Base-by-base conservation (phyloP, 2,888 invertebrate genomes). In the Harmothoe impar region DNA sequence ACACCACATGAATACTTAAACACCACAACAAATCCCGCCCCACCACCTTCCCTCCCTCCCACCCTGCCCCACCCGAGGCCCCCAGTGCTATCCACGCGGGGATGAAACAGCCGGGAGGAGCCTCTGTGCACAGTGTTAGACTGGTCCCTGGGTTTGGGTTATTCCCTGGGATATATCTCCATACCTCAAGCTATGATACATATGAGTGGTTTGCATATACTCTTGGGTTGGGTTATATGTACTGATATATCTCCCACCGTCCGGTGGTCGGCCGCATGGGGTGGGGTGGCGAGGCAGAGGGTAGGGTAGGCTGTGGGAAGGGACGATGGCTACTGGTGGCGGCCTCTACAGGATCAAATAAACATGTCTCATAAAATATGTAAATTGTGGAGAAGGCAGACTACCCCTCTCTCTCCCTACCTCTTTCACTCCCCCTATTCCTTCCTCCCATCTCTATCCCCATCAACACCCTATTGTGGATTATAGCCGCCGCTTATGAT, bases 1-100 rank as follows among this genome's bases (percentile, higher is more conserved):
- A 77, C 43, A 81, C 23, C 23, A 35, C 81, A 81, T 81, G 81
- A 81, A 81, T 81, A 81, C 81, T 81, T 81, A 81, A 81, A 81
- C 23, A 81, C 81, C 33, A 81, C 81, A 81, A 81, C 81, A 81
- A 81, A 81, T 81, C 81, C 81, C 0, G 43, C 81, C 81, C 33
- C 81, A 7, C 3, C 81, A 33, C 43, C 12, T 17, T 25, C 77
- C 77, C 29, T 31, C 25, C 31, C 17, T 25, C 77, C 29, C 31
- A 31, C 77, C 17, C 77, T 5, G 3, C 0, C 29, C 29, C 3
- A n/a, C 77, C 25, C 77, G 1, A 5, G 5, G 29, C 77, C 77
- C 25, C 77, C 77, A 77, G 31, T 15, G 62, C 77, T 31, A 31
- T 17, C 77, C 43, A 43, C 5, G 43, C 3, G 43, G 10, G 43